These are phyloP conservation scores for Mustelus asterias DNA, from an alignment of 2,113 vertebrate genomes.

Conservation along the genomic window DNA sequence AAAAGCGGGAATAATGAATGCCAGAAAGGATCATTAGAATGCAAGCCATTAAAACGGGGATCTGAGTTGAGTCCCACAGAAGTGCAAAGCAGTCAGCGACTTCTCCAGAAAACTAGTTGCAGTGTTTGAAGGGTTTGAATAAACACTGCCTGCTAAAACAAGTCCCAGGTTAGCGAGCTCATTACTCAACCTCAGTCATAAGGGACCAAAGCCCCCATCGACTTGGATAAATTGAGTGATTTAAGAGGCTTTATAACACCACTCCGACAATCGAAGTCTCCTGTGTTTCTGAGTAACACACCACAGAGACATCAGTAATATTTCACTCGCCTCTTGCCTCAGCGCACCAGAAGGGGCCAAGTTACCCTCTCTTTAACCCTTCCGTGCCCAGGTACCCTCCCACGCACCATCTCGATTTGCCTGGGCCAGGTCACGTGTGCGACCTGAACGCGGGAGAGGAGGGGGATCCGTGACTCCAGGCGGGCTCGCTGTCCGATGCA, in stretches of 20 bases:
- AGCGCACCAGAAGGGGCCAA: neutral
- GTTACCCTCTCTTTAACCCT: neutral
- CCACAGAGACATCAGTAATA: neutral
- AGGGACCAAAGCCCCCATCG: neutral
- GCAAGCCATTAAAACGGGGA: neutral
- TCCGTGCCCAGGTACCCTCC: neutral
- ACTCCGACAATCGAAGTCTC: neutral
- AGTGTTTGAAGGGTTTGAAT: neutral
- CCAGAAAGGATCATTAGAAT: neutral
- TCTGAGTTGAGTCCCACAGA: neutral
- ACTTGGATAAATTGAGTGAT: neutral
- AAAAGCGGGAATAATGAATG: neutral
- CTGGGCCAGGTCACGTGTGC: neutral
- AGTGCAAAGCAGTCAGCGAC: neutral
- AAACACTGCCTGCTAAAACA: neutral
- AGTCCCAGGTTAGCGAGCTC: neutral
- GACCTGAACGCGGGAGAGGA: no score
- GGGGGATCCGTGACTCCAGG: no score
- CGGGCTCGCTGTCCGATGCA: no score
- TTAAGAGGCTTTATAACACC: neutral
- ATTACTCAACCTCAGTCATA: neutral
- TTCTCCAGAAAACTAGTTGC: neutral
- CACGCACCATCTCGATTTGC: neutral
- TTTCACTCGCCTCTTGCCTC: neutral
- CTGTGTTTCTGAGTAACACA: neutral